Percentiles rank a stretch among this genome's conserved stretches.
These are phyloP conservation scores for Montipora foliosa DNA, from an alignment of 64 coral and sea anemone species.

Conservation along the genomic window DNA sequence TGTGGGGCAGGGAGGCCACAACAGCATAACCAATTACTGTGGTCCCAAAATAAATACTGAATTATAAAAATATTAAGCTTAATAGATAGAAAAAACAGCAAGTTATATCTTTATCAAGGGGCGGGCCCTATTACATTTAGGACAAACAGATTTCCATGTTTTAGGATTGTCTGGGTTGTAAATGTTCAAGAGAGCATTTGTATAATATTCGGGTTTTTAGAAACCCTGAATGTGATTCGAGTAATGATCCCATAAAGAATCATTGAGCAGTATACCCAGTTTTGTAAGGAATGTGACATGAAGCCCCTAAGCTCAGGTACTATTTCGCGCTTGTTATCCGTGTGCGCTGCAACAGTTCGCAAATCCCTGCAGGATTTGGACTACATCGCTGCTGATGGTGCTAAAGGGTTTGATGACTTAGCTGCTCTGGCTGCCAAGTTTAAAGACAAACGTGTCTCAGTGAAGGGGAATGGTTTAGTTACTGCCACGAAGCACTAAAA, in stretches of 20 bases:
- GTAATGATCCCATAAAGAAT: slow-evolving; percentile 18
- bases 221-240: slow-evolving; percentile 29
- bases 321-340: not conserved
- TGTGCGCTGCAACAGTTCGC: slow-evolving; percentile 8
- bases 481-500: slow-evolving; percentile 42
- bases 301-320: slow-evolving; percentile 12
- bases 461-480: slow-evolving; percentile 11
- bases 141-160: no score
- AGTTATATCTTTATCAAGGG: no score
- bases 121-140: no score
- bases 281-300: not conserved
- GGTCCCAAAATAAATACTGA: no score
- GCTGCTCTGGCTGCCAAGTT: slow-evolving; percentile 17
- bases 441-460: not conserved
- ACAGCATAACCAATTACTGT: no score
- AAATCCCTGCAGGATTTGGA: slow-evolving; percentile 38
- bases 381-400: slow-evolving; percentile 32
- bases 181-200: no score
- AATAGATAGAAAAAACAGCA: no score
- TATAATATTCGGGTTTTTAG: not conserved
- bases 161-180: no score
- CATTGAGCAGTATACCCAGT: slow-evolving; percentile 10
- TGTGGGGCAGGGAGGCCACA: no score
- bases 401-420: slow-evolving; percentile 43
- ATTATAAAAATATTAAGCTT: no score